Percentiles rank a stretch among this genome's conserved stretches.
Conservation (phyloP, 2,888 invertebrate genomes). For the Nemurella pictetii region DNA sequence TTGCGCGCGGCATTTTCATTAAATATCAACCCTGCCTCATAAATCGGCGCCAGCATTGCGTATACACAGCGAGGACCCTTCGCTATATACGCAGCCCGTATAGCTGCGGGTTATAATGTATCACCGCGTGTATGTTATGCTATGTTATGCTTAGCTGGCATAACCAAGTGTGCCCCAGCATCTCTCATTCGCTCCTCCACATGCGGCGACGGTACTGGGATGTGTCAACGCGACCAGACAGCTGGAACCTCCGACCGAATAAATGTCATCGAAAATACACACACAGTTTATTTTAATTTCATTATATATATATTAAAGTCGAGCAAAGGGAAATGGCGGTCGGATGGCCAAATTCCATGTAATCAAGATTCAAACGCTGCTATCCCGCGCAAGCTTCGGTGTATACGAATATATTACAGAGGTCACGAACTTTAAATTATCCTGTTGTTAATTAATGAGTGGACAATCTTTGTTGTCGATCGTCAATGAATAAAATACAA, state of each 20-base stretch:
- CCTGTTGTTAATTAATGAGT: slow-evolving; percentile 7
- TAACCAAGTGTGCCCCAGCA: not conserved
- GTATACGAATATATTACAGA: not conserved
- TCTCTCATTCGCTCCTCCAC: slow-evolving; percentile 18
- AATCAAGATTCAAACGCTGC: not conserved
- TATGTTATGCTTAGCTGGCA: slow-evolving; percentile 10
- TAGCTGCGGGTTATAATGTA: not conserved
- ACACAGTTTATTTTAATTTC: slow-evolving; percentile 19
- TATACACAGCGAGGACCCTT: too few species aligned
- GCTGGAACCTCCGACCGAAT: slow-evolving; percentile 33
- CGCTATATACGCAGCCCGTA: not conserved
- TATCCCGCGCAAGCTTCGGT: not conserved
- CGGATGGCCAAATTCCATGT: not conserved
- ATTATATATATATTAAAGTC: not conserved
- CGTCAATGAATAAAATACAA: slow-evolving; percentile 7
- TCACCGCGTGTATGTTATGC: not conserved
- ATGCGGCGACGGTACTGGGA: slow-evolving; percentile 32
- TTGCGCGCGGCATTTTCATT: not conserved
- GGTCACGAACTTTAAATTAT: slow-evolving; percentile 17
- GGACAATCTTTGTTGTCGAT: not conserved
- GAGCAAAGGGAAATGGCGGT: not conserved
- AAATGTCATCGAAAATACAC: slow-evolving; percentile 26
- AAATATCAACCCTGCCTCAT: not conserved
- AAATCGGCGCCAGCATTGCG: not conserved
- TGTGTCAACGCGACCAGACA: slow-evolving; percentile 32